Evolutionary conservation across 1,140 invertebrate species (phyloP).

Genomic region (Leptinotarsa undecemlineata): DNA sequence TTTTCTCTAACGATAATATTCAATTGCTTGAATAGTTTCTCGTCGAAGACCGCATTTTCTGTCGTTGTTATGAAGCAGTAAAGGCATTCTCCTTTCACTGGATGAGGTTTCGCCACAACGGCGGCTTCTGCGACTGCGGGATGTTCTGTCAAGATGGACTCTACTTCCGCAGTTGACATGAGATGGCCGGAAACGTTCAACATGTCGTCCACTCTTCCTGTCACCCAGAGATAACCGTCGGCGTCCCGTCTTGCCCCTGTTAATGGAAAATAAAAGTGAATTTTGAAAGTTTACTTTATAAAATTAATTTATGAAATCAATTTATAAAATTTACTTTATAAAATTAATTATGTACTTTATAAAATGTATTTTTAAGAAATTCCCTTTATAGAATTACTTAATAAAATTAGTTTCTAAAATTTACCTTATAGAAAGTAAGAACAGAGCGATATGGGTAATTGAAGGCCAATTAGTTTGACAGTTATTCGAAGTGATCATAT

Average conservation of each 20-base stretch:
- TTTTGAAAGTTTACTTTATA: too few species aligned
- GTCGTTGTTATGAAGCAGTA: constrained; percentile 95
- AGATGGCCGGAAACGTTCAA: constrained; percentile 97
- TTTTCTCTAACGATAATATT: constrained; percentile 84
- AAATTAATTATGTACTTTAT: too few species aligned
- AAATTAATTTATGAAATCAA: too few species aligned
- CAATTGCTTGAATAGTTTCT: constrained; percentile 73
- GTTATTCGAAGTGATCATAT: too few species aligned
- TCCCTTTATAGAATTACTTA: too few species aligned
- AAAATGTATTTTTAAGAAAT: too few species aligned
- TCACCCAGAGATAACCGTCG: constrained; percentile 97
- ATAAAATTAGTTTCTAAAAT: too few species aligned
- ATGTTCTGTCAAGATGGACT: constrained; percentile 88
- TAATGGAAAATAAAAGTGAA: not conserved
- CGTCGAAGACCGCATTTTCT: constrained; percentile 71
- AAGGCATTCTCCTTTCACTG: constrained; percentile 93
- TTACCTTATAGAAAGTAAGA: too few species aligned
- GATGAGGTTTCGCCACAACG: constrained; percentile 91
- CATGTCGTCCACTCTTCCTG: constrained; percentile 97
- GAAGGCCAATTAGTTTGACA: too few species aligned
- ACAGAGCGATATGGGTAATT: too few species aligned
- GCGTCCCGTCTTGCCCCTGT: constrained; percentile 84
- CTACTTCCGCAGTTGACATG: constrained; percentile 95
- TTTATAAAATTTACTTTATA: too few species aligned
- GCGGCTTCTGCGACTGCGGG: constrained; percentile 87